These are phyloP conservation scores for Diadema setosum DNA, from an alignment of 35 echinoderm and acorn worm genomes.

Conservation along the genomic window DNA sequence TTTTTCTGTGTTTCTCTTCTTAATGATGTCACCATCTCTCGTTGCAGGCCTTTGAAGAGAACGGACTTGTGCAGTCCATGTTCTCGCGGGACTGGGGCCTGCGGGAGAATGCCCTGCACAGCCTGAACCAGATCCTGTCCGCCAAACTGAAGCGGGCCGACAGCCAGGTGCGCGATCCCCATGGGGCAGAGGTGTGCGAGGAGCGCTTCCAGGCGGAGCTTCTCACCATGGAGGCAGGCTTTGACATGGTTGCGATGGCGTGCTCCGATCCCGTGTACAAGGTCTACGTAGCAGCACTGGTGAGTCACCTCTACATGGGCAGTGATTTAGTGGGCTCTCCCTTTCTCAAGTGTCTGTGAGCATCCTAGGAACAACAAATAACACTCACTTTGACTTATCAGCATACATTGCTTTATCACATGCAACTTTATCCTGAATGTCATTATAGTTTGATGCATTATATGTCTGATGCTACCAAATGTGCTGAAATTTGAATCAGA, in stretches of 20 bases:
- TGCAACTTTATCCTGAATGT: too few species aligned
- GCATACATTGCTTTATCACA: too few species aligned
- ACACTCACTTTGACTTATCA: too few species aligned
- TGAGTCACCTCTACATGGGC: too few species aligned
- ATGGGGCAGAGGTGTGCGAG: neutral
- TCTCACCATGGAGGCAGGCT: conserved; percentile 25
- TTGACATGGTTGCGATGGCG: conserved; percentile 44
- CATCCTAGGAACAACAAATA: too few species aligned
- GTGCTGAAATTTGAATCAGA: too few species aligned
- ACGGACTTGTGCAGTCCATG: conserved; percentile 11
- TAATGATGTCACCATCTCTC: neutral
- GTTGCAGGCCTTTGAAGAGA: conserved; percentile 46
- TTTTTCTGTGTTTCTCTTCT: too few species aligned
- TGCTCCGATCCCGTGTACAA: conserved; percentile 79
- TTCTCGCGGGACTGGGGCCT: conserved; percentile 63
- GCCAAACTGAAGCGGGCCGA: neutral
- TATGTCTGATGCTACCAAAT: too few species aligned
- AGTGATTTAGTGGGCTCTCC: too few species aligned
- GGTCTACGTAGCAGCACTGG: conserved; percentile 74
- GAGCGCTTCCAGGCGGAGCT: neutral
- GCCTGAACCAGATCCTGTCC: conserved; percentile 18
- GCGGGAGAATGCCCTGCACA: conserved; percentile 53
- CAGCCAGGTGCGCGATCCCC: neutral
- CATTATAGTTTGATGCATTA: too few species aligned
- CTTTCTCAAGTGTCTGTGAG: too few species aligned